Evolutionary conservation across 1,140 invertebrate species (phyloP), one percentile per base, ranked within the genome.

Genomic region (Condylostylus longicornis): DNA sequence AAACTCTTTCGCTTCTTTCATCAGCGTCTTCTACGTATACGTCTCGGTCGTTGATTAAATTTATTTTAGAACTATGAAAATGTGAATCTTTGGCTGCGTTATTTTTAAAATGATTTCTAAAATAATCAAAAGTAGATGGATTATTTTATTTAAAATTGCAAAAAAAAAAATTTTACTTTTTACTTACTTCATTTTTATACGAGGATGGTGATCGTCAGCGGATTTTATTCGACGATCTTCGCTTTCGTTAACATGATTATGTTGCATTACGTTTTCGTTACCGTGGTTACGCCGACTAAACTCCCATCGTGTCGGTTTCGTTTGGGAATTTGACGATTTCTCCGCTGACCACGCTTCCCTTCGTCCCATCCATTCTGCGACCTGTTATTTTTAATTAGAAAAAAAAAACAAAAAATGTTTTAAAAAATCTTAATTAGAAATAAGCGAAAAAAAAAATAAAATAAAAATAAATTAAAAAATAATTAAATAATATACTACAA

Each of bases 281-380:
- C 41, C 41, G 42, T 59, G 49, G 35, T 51, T 43, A 42, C 40
- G 14, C 41, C 73, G 71, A 54, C 77, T 79, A 50, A 81, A 80
- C 50, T 78, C 74, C 77, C 77, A 80, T 41, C 77, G 72, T 38
- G 70, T 71, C 37, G 70, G 66, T 44, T 71, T 73, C 35, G 75
- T 72, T 54, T 69, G 64, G 48, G 67, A 62, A 58, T 72, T 68
- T 47, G 69, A 59, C 49, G 69, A 68, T 37, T 61, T 59, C 54
- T 80, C 77, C 19, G 75, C 77, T 48, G 78, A 82, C 79, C 79
- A 83, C 12, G 79, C 79, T 63, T 82, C 77, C 47, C 76, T 72
- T 54, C 71, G 69, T 37, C 67, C 68, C 47, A 71, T 69, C 74
- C 75, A 78, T 52, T 77, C 74, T 42, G 68, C 74, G 61, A 61